These are phyloP conservation scores for Anomalospiza imberbis DNA, from an alignment of 2,797 vertebrate species.

Conservation along the genomic window DNA sequence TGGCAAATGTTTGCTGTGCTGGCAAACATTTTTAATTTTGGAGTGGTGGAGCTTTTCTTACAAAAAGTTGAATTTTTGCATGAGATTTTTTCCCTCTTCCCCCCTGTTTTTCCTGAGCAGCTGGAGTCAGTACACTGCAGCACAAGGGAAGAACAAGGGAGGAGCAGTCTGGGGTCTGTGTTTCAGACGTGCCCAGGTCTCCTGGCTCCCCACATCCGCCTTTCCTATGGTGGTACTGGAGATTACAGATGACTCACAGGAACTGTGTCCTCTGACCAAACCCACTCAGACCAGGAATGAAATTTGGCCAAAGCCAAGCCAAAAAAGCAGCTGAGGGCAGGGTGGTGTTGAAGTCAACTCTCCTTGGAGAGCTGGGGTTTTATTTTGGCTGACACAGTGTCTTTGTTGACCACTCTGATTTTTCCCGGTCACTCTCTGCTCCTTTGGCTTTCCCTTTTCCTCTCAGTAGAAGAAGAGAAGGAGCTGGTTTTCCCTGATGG, in stretches of 20 bases:
- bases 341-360: not conserved
- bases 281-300: not conserved
- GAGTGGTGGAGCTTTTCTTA: not conserved
- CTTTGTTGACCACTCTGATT: not conserved
- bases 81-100: not conserved
- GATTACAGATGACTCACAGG: constrained; percentile 14
- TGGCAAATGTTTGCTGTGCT: constrained; percentile 33
- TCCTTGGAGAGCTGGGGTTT: not conserved
- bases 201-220: not conserved
- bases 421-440: accelerated
- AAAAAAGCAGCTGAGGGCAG: constrained; percentile 1
- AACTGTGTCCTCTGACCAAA: constrained; percentile 34
- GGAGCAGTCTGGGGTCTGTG: not conserved
- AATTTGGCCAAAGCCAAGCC: not conserved
- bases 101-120: not conserved
- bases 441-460: not conserved
- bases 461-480: not conserved
- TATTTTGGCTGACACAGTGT: not conserved
- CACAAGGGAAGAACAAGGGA: not conserved
- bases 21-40: constrained; percentile 28
- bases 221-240: not conserved
- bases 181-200: not conserved
- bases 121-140: not conserved
- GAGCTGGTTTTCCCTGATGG: not conserved
- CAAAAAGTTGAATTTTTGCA: constrained; percentile 5